These are phyloP conservation scores for Myanophis thanlyinensis DNA, from an alignment of 2,113 vertebrate species.

Conservation along the genomic window DNA sequence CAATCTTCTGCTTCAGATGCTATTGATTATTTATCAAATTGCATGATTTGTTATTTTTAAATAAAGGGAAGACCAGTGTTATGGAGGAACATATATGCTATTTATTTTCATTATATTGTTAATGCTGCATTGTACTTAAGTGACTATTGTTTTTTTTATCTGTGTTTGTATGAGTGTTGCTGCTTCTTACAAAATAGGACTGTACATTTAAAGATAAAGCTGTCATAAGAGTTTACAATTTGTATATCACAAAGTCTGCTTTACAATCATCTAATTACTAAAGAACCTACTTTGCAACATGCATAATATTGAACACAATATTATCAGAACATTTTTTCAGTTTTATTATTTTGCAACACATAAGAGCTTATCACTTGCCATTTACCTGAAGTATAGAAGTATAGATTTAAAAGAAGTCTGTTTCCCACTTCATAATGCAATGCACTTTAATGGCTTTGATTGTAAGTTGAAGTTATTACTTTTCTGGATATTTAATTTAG, in stretches of 20 bases:
- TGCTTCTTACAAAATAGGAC: conserved; percentile 50
- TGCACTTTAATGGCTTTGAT: not conserved
- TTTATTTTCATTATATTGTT: conserved; percentile 47
- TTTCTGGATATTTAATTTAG: conserved; percentile 28
- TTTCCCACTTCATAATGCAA: conserved; percentile 20
- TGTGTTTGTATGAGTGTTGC: conserved; percentile 64
- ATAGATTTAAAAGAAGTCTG: conserved; percentile 24
- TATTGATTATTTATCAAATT: conserved; percentile 27
- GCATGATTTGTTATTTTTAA: conserved; percentile 43
- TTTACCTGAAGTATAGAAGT: conserved; percentile 27
- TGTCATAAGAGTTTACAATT: conserved; percentile 66
- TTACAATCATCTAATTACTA: conserved; percentile 62
- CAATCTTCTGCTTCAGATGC: conserved; percentile 32
- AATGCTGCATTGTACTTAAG: conserved; percentile 51
- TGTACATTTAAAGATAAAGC: conserved; percentile 57
- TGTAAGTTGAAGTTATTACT: conserved; percentile 2
- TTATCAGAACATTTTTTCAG: conserved; percentile 51
- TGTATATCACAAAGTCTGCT: conserved; percentile 68
- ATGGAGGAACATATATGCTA: conserved; percentile 27
- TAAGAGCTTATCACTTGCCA: conserved; percentile 56
- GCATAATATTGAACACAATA: conserved; percentile 50
- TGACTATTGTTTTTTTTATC: conserved; percentile 40
- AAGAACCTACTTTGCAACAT: conserved; percentile 52
- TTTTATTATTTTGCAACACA: conserved; percentile 61
- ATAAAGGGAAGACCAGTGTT: conserved; percentile 8